Evolutionary conservation across 2,797 vertebrate species (phyloP), one percentile per base, ranked within the genome.

Genomic region (Clarias platycephalus): DNA sequence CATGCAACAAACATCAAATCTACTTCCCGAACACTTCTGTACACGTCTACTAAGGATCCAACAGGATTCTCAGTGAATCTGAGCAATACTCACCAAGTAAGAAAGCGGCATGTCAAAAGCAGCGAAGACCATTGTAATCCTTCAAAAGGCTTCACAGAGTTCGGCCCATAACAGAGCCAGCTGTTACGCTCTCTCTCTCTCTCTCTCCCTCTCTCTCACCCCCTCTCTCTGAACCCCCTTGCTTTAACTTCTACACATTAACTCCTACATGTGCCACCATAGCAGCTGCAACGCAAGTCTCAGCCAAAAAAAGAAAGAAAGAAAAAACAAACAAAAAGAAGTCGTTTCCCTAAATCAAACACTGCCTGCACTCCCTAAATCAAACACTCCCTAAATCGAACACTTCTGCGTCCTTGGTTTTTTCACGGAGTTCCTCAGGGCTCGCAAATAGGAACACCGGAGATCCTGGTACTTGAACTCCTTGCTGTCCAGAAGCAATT

Each of bases 61-160:
- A 62, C 13, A 63, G 58, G 26, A 66, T 80, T 49, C 58, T 44
- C n/a, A 7, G 58, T n/a, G 2, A 31, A 53, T 26, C 7, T 81
- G 40, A 55, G 84, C 81, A 60, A 4, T 88, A 92, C 95, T 96
- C 91, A 96, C 95, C 94, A 93, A 90, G 85, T 92, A 94, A 91
- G 92, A 91, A 90, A 95, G 91, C 72, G 94, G 92, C 94, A 95
- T 94, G 91, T 94, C 94, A 92, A 94, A 93, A 74, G 88, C 86
- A 88, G 91, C 90, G 92, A 95, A 95, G 91, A 96, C 94, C 95
- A 96, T 96, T 88, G 91, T 95, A 93, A 91, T 93, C 92, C 91
- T 91, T 88, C 89, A 89, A 53, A 58, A 44, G 88, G 85, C 87
- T 81, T 92, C 91, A 92, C 85, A 85, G 89, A 90, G 79, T 37